These are phyloP conservation scores for Ophioninae sp. DNA, from an alignment of 2,888 invertebrate genomes.

Conservation along the genomic window DNA sequence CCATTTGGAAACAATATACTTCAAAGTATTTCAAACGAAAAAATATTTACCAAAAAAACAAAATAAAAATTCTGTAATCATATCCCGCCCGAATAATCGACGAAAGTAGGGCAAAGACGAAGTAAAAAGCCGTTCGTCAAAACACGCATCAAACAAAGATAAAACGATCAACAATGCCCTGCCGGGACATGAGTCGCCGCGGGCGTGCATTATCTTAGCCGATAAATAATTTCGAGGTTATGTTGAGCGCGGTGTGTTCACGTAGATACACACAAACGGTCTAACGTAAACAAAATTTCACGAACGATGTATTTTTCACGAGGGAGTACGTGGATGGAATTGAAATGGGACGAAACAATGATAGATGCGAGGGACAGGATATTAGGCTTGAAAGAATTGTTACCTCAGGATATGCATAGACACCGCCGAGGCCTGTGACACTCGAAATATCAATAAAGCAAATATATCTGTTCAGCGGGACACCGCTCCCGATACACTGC, in stretches of 20 bases:
- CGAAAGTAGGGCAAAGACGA: neutral
- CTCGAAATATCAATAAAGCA: constrained; percentile 79
- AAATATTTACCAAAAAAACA: neutral
- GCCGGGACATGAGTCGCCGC: neutral
- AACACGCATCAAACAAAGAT: neutral
- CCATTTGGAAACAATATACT: neutral
- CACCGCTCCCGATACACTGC: constrained; percentile 65
- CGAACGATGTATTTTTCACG: constrained; percentile 25
- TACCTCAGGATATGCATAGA: constrained; percentile 79
- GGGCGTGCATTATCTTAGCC: constrained; percentile 8
- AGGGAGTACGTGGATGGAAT: constrained; percentile 12
- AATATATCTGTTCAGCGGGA: constrained; percentile 71
- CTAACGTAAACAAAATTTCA: constrained; percentile 70
- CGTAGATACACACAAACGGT: constrained; percentile 54
- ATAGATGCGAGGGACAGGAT: neutral
- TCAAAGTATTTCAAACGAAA: neutral
- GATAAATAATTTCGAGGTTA: constrained; percentile 67
- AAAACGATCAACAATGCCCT: neutral
- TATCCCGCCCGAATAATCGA: neutral
- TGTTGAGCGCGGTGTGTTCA: constrained; percentile 62
- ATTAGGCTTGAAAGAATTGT: constrained; percentile 47
- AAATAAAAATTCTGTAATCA: neutral
- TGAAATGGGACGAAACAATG: neutral
- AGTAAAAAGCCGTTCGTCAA: neutral
- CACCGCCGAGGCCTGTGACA: constrained; percentile 77